phyloP scores from a whole-genome alignment of 1,140 invertebrate genomes.

The Drosophila lacteicornis region DNA sequence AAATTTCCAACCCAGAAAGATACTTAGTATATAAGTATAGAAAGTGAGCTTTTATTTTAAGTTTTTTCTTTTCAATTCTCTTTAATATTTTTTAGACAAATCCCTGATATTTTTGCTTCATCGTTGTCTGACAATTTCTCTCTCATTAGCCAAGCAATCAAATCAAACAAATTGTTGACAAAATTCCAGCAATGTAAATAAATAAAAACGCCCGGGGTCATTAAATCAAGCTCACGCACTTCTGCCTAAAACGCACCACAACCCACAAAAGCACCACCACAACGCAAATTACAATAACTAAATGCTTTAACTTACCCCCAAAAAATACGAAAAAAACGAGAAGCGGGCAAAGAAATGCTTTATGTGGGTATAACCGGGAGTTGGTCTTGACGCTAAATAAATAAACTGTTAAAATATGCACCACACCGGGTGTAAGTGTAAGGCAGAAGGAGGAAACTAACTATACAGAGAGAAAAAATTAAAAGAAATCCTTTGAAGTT shows the following conservation, averaged over 20 bases:
- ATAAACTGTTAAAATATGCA: constrained; percentile 80
- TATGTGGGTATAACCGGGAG: constrained; percentile 42
- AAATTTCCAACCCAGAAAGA: background rate
- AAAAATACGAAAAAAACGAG: constrained; percentile 3
- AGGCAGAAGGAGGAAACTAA: background rate
- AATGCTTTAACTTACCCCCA: constrained; percentile 52
- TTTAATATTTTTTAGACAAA: background rate
- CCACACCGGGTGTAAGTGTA: constrained; percentile 20
- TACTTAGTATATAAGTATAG: background rate
- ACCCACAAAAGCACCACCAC: constrained; percentile 2
- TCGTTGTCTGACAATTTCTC: background rate
- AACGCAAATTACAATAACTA: constrained; percentile 74
- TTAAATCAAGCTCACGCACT: constrained; percentile 75
- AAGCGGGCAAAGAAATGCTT: constrained; percentile 6
- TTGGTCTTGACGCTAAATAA: constrained; percentile 63
- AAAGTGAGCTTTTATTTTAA: background rate
- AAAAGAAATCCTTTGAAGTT: no score
- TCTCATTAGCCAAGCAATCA: constrained; percentile 58
- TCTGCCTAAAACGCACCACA: constrained; percentile 18
- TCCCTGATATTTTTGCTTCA: background rate
- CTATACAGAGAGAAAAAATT: background rate
- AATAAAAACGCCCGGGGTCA: constrained; percentile 55
- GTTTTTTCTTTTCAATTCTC: background rate
- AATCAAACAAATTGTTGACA: constrained; percentile 80
- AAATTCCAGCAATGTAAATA: constrained; percentile 69